Conservation (phyloP, 2,888 invertebrate genomes). For the Eugnorisma glareosa region DNA sequence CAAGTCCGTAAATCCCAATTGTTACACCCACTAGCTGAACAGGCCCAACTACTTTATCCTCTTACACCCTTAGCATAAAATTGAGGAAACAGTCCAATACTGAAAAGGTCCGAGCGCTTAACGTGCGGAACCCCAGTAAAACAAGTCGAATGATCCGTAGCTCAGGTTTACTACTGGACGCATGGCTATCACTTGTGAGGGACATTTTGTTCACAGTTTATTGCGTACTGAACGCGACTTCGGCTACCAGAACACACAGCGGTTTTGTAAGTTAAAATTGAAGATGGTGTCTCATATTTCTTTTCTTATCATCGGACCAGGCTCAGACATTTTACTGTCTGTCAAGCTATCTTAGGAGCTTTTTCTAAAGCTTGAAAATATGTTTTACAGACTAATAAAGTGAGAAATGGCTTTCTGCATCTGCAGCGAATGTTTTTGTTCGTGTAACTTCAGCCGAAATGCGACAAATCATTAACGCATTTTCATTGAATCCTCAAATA, state of each 20-base stretch:
- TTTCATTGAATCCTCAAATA: not conserved
- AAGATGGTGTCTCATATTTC: not conserved
- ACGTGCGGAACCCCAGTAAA: slow-evolving; percentile 48
- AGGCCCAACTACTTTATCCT: not conserved
- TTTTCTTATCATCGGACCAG: not conserved
- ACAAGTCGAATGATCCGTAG: slow-evolving; percentile 40
- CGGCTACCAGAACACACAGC: slow-evolving; percentile 4
- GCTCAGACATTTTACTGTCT: not conserved
- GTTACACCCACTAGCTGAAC: not conserved
- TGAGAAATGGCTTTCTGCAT: not conserved
- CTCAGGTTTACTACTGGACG: slow-evolving; percentile 45
- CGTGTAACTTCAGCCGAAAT: too few species aligned
- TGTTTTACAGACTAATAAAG: not conserved
- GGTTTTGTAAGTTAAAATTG: slow-evolving; percentile 22
- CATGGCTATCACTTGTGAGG: slow-evolving; percentile 38
- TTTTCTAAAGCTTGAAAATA: not conserved
- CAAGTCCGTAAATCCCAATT: not conserved
- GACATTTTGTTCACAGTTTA: slow-evolving; percentile 54
- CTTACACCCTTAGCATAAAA: slow-evolving; percentile 11
- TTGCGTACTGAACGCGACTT: slow-evolving; percentile 14
- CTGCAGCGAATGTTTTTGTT: not conserved
- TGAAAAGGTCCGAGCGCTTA: slow-evolving; percentile 39
- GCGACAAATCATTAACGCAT: not conserved
- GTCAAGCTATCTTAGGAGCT: not conserved
- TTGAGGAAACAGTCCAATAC: slow-evolving; percentile 18